A percentile compares a stretch with the other conserved stretches of the same genome.
phyloP scores from a whole-genome alignment of 2,888 invertebrate genomes.

The Linnaemya vulpina region DNA sequence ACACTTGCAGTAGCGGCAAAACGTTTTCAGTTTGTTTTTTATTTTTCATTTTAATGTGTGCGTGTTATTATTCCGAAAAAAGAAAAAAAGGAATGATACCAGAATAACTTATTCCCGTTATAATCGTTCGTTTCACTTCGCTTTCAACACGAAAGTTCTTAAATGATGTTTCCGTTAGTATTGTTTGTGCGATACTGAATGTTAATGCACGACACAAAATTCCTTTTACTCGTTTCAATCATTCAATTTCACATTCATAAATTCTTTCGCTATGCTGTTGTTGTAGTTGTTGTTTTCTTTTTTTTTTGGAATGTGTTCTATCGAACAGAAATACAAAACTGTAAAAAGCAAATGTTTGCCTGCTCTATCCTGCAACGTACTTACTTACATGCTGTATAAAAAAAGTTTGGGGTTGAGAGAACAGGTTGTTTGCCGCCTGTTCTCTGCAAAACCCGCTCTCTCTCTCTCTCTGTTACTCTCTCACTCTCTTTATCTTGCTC shows the following conservation, averaged over 20 bases:
- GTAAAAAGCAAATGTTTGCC: conserved; percentile 17
- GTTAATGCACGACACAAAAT: conserved; percentile 69
- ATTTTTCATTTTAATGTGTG: conserved; percentile 15
- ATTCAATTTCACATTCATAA: conserved; percentile 42
- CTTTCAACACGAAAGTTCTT: conserved; percentile 8
- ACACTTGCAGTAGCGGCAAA: conserved; percentile 60
- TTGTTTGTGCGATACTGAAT: conserved; percentile 82
- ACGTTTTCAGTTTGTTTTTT: conserved; percentile 15
- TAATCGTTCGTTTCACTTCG: conserved; percentile 34
- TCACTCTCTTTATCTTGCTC: too few relatives aligned
- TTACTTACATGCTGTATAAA: background rate
- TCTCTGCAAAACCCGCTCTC: background rate
- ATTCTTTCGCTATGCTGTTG: conserved; percentile 19
- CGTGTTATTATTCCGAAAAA: conserved; percentile 36
- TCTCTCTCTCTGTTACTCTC: too few relatives aligned
- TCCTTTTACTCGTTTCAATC: conserved; percentile 64
- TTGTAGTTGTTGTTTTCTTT: conserved; percentile 29
- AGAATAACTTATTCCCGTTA: conserved; percentile 46
- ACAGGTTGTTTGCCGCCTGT: conserved; percentile 45
- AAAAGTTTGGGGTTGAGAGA: conserved; percentile 48
- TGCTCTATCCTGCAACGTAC: conserved; percentile 41
- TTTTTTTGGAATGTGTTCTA: conserved; percentile 52
- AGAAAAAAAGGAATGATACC: conserved; percentile 35
- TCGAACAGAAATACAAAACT: background rate
- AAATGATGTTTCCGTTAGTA: conserved; percentile 79